These are phyloP conservation scores for Zeus faber DNA, from an alignment of 2,113 vertebrate genomes.

Conservation along the genomic window DNA sequence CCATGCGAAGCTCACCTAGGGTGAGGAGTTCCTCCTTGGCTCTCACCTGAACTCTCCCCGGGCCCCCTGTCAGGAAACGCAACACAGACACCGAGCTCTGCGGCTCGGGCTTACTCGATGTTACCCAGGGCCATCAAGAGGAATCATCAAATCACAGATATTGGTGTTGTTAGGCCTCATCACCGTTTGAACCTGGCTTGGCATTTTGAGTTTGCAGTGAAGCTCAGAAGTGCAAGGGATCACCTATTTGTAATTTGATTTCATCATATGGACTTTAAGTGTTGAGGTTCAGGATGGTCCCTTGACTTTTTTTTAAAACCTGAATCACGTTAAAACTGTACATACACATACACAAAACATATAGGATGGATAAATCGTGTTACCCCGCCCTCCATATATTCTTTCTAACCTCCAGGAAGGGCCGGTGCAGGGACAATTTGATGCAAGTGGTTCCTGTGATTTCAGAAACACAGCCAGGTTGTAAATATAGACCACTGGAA, in stretches of 20 bases:
- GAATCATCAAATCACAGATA: too few species aligned
- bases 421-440: neutral
- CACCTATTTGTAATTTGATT: too few species aligned
- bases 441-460: neutral
- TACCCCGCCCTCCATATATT: neutral
- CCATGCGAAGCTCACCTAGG: constrained; percentile 31
- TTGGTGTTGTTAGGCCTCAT: too few species aligned
- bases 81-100: constrained; percentile 21
- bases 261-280: too few species aligned
- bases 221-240: too few species aligned
- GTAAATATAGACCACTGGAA: constrained; percentile 19
- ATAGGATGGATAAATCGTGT: constrained; percentile 1
- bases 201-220: too few species aligned
- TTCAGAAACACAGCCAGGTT: constrained; percentile 5
- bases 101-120: too few species aligned
- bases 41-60: constrained; percentile 28
- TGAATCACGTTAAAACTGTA: too few species aligned
- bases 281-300: too few species aligned
- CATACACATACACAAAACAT: neutral
- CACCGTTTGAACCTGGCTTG: too few species aligned
- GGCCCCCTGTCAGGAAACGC: constrained; percentile 18
- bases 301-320: neutral
- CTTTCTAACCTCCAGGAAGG: neutral
- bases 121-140: too few species aligned
- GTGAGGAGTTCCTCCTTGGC: constrained; percentile 37